Conservation (phyloP, 2,113 vertebrate species). For the Gobio gobio region DNA sequence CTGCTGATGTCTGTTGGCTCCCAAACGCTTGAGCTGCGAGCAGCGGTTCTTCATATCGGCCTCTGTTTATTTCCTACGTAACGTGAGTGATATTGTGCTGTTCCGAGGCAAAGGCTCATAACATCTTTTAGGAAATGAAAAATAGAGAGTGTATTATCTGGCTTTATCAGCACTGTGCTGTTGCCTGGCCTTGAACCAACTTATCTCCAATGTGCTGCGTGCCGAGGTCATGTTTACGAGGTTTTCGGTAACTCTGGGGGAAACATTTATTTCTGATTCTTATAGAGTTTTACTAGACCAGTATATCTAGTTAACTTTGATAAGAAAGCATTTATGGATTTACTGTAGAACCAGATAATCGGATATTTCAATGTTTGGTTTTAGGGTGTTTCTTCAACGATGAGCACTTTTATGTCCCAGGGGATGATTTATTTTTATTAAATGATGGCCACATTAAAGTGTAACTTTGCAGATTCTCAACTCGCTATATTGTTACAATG, state of each 20-base stretch:
- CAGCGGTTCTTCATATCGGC: conserved; percentile 27
- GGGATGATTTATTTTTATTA: neutral
- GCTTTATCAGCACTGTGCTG: conserved; percentile 71
- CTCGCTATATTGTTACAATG: too few relatives aligned
- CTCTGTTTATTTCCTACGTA: conserved; percentile 59
- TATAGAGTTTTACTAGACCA: neutral
- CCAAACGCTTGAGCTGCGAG: neutral
- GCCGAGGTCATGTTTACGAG: neutral
- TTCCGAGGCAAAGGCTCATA: conserved; percentile 49
- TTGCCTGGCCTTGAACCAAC: conserved; percentile 57
- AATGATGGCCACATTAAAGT: neutral
- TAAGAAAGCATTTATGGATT: neutral
- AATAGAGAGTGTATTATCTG: conserved; percentile 69
- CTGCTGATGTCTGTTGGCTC: neutral
- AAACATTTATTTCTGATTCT: neutral
- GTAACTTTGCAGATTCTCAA: too few relatives aligned
- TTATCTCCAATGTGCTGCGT: conserved; percentile 4
- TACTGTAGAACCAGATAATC: neutral
- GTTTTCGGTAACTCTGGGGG: neutral
- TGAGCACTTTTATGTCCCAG: neutral
- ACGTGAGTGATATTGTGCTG: conserved; percentile 45
- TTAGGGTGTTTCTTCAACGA: neutral
- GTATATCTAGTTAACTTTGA: conserved; percentile 1
- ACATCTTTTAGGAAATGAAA: conserved; percentile 78
- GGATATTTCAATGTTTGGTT: neutral